These are phyloP conservation scores for Pleuronectes platessa DNA, from an alignment of 2,113 vertebrate genomes.

Conservation along the genomic window DNA sequence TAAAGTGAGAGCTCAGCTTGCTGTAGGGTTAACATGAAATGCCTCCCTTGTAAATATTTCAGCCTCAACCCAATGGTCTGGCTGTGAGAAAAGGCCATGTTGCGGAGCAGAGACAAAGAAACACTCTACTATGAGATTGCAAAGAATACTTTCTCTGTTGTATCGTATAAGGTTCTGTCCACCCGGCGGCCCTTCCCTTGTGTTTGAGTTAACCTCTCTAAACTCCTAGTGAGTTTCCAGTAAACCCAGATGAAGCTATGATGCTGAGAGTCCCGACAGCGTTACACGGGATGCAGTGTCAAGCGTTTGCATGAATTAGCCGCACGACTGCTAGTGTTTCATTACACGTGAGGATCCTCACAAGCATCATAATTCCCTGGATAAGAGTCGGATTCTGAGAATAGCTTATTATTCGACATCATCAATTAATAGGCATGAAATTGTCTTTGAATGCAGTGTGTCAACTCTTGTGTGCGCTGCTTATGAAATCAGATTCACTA, in stretches of 20 bases:
- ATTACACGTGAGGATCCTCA: constrained; percentile 16
- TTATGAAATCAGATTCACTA: neutral
- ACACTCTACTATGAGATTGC: constrained; percentile 61
- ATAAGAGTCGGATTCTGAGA: neutral
- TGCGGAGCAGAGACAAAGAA: constrained; percentile 66
- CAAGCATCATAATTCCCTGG: neutral
- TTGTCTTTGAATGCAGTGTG: neutral
- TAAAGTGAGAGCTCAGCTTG: constrained; percentile 57
- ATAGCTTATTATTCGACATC: neutral
- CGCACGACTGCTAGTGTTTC: neutral
- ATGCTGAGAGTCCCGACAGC: constrained; percentile 14
- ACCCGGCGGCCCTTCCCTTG: constrained; percentile 53
- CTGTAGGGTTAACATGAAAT: constrained; percentile 70
- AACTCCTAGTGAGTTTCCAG: constrained; percentile 45
- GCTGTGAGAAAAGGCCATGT: constrained; percentile 75
- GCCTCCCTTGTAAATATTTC: constrained; percentile 66
- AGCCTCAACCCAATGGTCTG: constrained; percentile 71
- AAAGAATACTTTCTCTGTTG: constrained; percentile 71
- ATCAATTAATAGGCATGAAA: constrained; percentile 10
- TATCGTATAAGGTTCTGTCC: constrained; percentile 45
- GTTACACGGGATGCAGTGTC: neutral
- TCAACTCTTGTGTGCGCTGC: neutral
- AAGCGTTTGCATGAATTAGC: constrained; percentile 1
- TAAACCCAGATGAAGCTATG: constrained; percentile 36
- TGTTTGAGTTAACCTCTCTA: constrained; percentile 69